phyloP scores from a whole-genome alignment of 2,888 invertebrate species.

The Tipula lateralis region DNA sequence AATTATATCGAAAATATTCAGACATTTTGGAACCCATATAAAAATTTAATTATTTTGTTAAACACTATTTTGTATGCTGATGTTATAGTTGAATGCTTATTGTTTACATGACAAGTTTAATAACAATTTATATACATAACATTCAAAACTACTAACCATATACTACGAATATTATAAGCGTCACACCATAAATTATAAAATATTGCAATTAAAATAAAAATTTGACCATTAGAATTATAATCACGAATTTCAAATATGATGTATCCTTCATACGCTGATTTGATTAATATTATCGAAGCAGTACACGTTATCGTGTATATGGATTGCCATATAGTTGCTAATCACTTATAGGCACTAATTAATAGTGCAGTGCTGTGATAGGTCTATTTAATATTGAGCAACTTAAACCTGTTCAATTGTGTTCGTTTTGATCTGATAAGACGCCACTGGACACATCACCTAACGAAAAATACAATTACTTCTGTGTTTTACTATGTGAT shows the following conservation, averaged over 20 bases:
- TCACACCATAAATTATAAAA: constrained; percentile 11
- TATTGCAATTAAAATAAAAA: neutral
- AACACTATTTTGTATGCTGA: neutral
- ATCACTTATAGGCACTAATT: no score
- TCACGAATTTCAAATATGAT: neutral
- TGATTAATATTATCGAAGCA: no score
- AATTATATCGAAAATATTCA: neutral
- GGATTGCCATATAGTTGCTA: no score
- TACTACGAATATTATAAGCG: constrained; percentile 24
- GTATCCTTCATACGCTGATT: neutral
- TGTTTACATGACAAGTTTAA: constrained; percentile 2
- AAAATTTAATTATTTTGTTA: neutral
- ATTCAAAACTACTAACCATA: neutral
- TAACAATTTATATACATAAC: neutral
- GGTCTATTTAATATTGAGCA: no score
- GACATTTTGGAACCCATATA: constrained; percentile 9
- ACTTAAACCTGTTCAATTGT: no score
- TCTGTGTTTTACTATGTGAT: no score
- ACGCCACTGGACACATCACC: no score
- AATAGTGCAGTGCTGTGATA: no score
- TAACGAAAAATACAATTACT: no score
- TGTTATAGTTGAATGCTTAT: neutral
- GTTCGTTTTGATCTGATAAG: no score
- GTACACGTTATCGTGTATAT: no score
- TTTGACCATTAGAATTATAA: neutral